Conservation (phyloP, 2,797 vertebrate genomes). For the Neostethus bicornis region DNA sequence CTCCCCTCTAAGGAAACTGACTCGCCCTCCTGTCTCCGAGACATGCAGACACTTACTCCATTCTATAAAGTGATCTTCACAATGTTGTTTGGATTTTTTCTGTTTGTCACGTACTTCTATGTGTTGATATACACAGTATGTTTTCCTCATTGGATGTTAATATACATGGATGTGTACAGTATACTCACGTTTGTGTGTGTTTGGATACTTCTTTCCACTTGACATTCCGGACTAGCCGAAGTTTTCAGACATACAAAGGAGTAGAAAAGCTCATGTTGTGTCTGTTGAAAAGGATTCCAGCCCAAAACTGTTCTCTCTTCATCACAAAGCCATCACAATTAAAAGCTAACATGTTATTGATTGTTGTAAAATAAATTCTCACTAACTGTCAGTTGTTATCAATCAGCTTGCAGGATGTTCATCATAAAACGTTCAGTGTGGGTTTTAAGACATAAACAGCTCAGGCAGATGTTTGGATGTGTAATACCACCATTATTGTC, state of each 20-base stretch:
- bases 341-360: too few species aligned
- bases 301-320: too few species aligned
- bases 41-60: conserved; percentile 15
- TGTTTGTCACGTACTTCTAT: background rate
- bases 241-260: conserved; percentile 1
- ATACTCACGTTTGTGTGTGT: conserved; percentile 14
- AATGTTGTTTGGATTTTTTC: conserved; percentile 32
- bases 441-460: background rate
- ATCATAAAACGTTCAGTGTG: background rate
- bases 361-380: too few species aligned
- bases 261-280: background rate
- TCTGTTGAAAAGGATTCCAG: too few species aligned
- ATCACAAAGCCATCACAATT: too few species aligned
- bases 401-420: too few species aligned
- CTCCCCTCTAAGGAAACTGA: conserved; percentile 70
- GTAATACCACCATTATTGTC: background rate
- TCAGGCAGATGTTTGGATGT: background rate
- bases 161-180: conserved; percentile 2
- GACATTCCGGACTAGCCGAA: background rate
- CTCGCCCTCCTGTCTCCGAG: conserved; percentile 52
- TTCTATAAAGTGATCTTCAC: conserved; percentile 22
- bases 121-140: background rate
- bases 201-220: conserved; percentile 1
- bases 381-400: too few species aligned
- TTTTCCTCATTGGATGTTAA: conserved; percentile 17